Evolutionary conservation across 2,797 vertebrate genomes (phyloP).

Genomic region (Clarias pachynema): DNA sequence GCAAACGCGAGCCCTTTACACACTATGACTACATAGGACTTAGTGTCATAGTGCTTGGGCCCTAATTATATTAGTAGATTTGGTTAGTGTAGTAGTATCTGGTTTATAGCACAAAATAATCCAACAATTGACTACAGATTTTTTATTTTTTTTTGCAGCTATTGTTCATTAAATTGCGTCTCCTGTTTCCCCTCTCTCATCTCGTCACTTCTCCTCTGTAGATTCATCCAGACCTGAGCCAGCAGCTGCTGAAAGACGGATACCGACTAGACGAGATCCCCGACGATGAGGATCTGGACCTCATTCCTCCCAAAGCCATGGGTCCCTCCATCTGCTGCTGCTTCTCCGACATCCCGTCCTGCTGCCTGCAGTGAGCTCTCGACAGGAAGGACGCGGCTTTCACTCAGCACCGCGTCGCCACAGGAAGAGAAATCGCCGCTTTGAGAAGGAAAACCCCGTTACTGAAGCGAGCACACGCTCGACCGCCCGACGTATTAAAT

Average conservation of each 20-base stretch:
- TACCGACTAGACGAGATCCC: slow-evolving; percentile 96
- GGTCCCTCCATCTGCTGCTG: slow-evolving; percentile 86
- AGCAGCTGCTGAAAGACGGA: slow-evolving; percentile 91
- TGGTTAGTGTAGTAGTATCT: not conserved
- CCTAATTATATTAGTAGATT: not conserved
- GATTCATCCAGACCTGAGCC: slow-evolving; percentile 92
- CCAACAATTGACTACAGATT: not conserved
- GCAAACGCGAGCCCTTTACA: not conserved
- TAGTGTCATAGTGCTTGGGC: no score
- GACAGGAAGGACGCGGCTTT: not conserved
- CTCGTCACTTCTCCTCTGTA: slow-evolving; percentile 52
- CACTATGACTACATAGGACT: no score
- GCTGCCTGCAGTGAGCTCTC: slow-evolving; percentile 80
- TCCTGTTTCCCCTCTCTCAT: not conserved
- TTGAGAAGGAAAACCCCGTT: not conserved
- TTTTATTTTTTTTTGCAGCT: not conserved
- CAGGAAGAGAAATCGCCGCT: not conserved
- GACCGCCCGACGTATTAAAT: no score
- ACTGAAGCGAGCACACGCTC: not conserved
- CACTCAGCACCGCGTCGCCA: not conserved
- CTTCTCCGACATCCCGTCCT: slow-evolving; percentile 78
- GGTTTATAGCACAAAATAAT: not conserved
- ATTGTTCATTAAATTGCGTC: not conserved
- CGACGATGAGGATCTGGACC: slow-evolving; percentile 94
- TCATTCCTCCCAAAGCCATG: slow-evolving; percentile 92